These are phyloP conservation scores for Onychostruthus taczanowskii DNA, from an alignment of 2,113 vertebrate genomes.

Conservation along the genomic window DNA sequence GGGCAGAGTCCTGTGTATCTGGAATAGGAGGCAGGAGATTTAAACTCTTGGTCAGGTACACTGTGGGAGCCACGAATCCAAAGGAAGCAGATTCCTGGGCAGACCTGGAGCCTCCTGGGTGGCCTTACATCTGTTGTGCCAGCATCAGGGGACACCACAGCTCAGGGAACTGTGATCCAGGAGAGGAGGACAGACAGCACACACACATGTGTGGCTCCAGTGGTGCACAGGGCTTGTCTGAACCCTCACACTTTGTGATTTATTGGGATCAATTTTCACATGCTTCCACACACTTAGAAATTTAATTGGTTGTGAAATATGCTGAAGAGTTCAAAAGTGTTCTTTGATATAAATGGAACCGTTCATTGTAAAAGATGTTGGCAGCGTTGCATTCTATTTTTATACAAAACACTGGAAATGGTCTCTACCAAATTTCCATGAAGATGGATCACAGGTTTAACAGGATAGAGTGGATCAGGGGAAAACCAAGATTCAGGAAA, in stretches of 20 bases:
- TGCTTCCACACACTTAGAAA: neutral
- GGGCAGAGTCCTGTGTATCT: neutral
- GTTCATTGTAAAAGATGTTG: slow-evolving; percentile 19
- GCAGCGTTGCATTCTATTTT: slow-evolving; percentile 32
- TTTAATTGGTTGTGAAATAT: slow-evolving; percentile 61
- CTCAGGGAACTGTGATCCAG: neutral
- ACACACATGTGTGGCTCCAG: fast-evolving
- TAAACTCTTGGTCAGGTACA: neutral
- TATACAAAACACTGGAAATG: slow-evolving; percentile 35
- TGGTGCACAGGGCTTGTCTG: neutral
- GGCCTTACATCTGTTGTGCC: neutral
- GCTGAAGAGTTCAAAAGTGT: slow-evolving; percentile 43
- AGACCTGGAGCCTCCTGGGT: neutral
- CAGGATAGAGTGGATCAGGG: slow-evolving; percentile 48
- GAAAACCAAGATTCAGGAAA: slow-evolving; percentile 53
- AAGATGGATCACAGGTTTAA: slow-evolving; percentile 66
- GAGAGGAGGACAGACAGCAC: neutral
- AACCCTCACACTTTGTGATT: neutral
- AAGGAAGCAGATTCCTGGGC: neutral
- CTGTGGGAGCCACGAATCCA: neutral
- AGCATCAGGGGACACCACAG: neutral
- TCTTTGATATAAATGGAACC: slow-evolving; percentile 46
- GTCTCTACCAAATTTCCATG: slow-evolving; percentile 44
- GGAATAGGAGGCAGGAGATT: neutral
- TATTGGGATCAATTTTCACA: neutral